phyloP scores from a whole-genome alignment of 2,797 vertebrate species.

The Percopsis omiscomaycus region DNA sequence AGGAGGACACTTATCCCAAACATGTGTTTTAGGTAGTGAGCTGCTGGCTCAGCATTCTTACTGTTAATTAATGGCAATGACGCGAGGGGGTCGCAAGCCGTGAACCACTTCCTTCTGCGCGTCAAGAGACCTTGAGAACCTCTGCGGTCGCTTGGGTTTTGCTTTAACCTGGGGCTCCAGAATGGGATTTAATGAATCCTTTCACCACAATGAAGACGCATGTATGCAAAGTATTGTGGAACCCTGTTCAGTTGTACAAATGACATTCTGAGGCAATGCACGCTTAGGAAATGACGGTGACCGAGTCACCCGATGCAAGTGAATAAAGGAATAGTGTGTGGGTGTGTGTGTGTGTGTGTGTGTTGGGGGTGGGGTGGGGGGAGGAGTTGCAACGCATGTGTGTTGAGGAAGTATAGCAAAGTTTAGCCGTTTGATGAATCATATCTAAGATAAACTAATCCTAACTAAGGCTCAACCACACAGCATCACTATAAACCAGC shows the following conservation, averaged over 20 bases:
- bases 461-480: too few species aligned
- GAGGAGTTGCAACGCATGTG: not conserved
- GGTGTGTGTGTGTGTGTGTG: not conserved
- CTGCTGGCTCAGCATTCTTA: too few species aligned
- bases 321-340: not conserved
- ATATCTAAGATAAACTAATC: conserved; percentile 24
- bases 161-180: too few species aligned
- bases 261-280: not conserved
- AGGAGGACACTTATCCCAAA: too few species aligned
- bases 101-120: too few species aligned
- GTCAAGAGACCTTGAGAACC: not conserved
- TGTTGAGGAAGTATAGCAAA: conserved; percentile 17
- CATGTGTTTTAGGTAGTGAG: too few species aligned
- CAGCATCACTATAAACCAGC: too few species aligned
- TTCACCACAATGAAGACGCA: too few species aligned
- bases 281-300: conserved; percentile 3
- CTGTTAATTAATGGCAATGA: too few species aligned
- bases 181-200: too few species aligned
- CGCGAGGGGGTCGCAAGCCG: too few species aligned
- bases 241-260: not conserved
- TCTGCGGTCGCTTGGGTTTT: too few species aligned
- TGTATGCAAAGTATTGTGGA: not conserved
- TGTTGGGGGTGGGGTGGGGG: not conserved
- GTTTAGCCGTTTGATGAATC: conserved; percentile 38
- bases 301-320: not conserved